phyloP scores from a whole-genome alignment of 2,888 invertebrate genomes.

The Andrena flavipes region DNA sequence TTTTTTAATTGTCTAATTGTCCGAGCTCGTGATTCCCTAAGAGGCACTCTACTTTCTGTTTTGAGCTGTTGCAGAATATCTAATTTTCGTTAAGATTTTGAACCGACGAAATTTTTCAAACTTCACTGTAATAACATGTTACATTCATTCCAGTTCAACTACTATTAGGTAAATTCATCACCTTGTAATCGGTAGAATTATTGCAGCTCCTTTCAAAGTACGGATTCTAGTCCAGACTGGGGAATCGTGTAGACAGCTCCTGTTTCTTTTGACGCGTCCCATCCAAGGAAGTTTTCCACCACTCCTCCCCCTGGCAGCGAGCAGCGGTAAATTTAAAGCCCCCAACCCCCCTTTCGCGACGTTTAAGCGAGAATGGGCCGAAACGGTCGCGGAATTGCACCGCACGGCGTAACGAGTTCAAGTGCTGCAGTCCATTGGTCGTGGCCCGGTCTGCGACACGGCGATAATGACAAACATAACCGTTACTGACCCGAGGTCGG shows the following conservation, averaged over 20 bases:
- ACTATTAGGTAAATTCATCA: too few relatives aligned
- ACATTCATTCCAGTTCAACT: too few relatives aligned
- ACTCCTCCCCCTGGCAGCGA: constrained; percentile 6
- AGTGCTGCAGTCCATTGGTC: constrained; percentile 71
- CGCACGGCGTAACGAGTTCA: constrained; percentile 66
- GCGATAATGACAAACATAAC: constrained; percentile 82
- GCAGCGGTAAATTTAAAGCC: constrained; percentile 34
- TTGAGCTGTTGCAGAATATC: too few relatives aligned
- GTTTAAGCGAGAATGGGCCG: constrained; percentile 70
- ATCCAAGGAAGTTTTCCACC: constrained; percentile 46
- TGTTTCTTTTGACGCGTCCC: constrained; percentile 36
- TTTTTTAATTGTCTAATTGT: too few relatives aligned
- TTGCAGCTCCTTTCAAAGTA: neutral
- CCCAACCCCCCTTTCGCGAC: constrained; percentile 63
- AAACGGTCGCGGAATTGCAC: constrained; percentile 66
- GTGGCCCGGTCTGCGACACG: constrained; percentile 73
- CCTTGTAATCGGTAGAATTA: neutral
- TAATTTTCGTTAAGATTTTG: too few relatives aligned
- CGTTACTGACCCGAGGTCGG: constrained; percentile 78
- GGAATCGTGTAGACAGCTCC: neutral
- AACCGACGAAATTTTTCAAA: too few relatives aligned
- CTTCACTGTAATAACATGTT: too few relatives aligned
- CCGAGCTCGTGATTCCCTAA: too few relatives aligned
- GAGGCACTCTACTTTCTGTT: too few relatives aligned
- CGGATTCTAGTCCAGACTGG: neutral